Base-by-base conservation (phyloP, 1,140 invertebrate genomes). In the Apis laboriosa region DNA sequence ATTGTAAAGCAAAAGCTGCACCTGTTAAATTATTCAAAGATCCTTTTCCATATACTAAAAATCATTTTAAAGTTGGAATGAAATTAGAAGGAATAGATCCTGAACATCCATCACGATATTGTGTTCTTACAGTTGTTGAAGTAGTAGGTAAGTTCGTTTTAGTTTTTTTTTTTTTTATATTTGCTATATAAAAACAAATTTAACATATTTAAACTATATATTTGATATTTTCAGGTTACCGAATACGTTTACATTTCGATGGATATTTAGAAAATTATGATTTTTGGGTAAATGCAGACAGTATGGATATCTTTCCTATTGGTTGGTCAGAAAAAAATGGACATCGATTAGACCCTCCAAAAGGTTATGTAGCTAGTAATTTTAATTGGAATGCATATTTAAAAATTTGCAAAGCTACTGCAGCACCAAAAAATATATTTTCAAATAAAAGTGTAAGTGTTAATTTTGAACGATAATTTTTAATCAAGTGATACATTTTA, bases 31-130 rank as follows among this genome's bases (percentile, higher is more conserved):
- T 98, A 9, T 98, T 98, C 87, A 96, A 97, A 86, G 97, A 97
- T 91, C 95, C 97, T 0, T 97, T 97, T 86, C 97, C 95, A 67
- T 96, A 95, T 90, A 93, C 87, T 67, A 95, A 96, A 87, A 97
- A 97, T 93, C 94, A 95, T 28, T 98, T 98, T 86, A 95, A 96
- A 93, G 95, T 97, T 75, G 98, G 98, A 17, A 98, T 99, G 98
- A 98, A 98, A 91, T 90, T 99, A 73, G 98, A 99, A 95, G 98
- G 97, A 1, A 98, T 99, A 81, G 98, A 99, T 94, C 98, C 98
- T 0, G 96, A 97, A 88, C 97, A 98, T 93, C 98, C 98, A 75
- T 97, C 97, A 0, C 93, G 97, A 70, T 98, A 98, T 91, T 98
- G 98, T 93, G 98, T 98, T 49, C 95, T 98, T 49, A 97, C 96